Percentiles rank a stretch among this genome's conserved stretches.
Evolutionary conservation across 2,797 vertebrate genomes (phyloP).

Genomic region (Semaprochilodus insignis): DNA sequence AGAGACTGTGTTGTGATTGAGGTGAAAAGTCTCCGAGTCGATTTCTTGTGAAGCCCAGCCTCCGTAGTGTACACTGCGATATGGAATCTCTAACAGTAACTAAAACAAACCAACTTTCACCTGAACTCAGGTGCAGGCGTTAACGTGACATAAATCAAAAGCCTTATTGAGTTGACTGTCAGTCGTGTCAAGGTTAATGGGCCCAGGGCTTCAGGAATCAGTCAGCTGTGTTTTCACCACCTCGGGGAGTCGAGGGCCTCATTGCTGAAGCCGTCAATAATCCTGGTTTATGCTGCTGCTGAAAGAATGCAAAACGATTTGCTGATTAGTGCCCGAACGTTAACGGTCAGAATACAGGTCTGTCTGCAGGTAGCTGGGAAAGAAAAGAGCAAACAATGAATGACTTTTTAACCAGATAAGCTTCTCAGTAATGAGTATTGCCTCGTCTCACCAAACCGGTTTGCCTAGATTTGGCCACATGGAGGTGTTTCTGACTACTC

Average conservation of each 20-base stretch:
- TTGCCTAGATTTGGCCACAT: not conserved
- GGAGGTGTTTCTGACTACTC: not conserved
- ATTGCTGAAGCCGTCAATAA: not conserved
- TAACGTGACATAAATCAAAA: constrained; percentile 15
- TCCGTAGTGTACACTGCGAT: not conserved
- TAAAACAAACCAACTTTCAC: not conserved
- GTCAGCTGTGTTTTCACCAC: not conserved
- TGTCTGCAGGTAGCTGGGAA: not conserved
- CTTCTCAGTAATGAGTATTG: not conserved
- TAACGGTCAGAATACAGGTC: not conserved
- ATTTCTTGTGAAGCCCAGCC: too few relatives aligned
- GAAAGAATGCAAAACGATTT: not conserved
- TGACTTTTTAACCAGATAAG: not conserved
- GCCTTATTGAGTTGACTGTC: too few relatives aligned
- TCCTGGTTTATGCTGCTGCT: not conserved
- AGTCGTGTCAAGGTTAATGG: not conserved
- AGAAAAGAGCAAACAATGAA: not conserved
- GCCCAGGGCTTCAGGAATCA: not conserved
- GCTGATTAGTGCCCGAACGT: not conserved
- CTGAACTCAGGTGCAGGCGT: constrained; percentile 13
- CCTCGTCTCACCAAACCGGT: constrained; percentile 36
- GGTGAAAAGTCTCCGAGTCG: too few relatives aligned
- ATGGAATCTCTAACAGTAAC: not conserved
- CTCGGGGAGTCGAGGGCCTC: not conserved
- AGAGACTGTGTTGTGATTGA: too few relatives aligned